phyloP scores from a whole-genome alignment of 2,888 invertebrate genomes.

The Lithodes maja region DNA sequence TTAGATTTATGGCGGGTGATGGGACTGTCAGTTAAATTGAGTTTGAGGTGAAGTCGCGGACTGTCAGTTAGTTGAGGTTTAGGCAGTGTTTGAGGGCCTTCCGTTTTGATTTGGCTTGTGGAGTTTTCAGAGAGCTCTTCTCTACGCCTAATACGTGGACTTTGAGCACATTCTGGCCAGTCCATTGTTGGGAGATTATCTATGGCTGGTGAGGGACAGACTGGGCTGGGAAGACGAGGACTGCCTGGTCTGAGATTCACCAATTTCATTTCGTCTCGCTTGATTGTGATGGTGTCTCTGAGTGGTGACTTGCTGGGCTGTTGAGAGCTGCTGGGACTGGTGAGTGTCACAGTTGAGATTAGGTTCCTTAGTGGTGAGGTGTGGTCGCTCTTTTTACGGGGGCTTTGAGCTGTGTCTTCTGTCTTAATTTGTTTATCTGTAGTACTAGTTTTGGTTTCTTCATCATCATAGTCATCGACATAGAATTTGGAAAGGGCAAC shows the following conservation, averaged over 20 bases:
- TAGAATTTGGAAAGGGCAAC: slow-evolving; percentile 50
- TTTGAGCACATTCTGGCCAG: slow-evolving; percentile 35
- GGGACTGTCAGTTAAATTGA: neutral
- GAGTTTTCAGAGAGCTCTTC: neutral
- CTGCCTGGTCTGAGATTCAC: slow-evolving; percentile 51
- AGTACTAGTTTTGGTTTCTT: neutral
- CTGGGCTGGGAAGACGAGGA: slow-evolving; percentile 34
- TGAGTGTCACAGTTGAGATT: slow-evolving; percentile 15
- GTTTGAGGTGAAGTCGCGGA: neutral
- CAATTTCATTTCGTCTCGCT: slow-evolving; percentile 41
- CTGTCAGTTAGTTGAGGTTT: neutral
- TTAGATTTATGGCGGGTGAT: neutral
- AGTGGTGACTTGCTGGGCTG: neutral
- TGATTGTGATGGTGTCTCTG: slow-evolving; percentile 50
- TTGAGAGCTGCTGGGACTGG: slow-evolving; percentile 1
- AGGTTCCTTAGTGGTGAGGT: slow-evolving; percentile 38
- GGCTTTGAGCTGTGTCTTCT: slow-evolving; percentile 2
- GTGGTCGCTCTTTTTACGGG: slow-evolving; percentile 1
- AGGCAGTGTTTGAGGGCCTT: neutral
- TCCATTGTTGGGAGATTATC: slow-evolving; percentile 40
- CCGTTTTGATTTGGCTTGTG: neutral
- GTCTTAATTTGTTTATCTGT: neutral
- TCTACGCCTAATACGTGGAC: neutral
- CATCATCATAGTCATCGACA: neutral
- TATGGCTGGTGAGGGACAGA: slow-evolving; percentile 25